phyloP scores from a whole-genome alignment of 2,113 vertebrate species.

The Perca flavescens region DNA sequence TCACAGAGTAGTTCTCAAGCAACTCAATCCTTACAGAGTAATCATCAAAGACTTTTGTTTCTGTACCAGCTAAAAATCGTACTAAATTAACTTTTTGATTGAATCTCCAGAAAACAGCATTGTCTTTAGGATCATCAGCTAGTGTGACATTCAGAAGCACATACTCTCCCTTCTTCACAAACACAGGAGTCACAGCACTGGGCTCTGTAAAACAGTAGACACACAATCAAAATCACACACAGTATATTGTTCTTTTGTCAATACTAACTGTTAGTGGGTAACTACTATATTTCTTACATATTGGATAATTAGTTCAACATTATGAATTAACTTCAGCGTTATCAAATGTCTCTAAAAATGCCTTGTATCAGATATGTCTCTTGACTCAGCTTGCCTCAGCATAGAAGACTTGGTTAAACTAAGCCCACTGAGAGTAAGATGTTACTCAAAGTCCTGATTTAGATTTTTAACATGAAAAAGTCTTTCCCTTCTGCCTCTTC shows the following conservation, averaged over 20 bases:
- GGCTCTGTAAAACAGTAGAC: neutral
- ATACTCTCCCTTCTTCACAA: constrained; percentile 1
- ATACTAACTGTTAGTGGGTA: neutral
- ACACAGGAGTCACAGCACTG: neutral
- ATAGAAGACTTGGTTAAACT: neutral
- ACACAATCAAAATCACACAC: neutral
- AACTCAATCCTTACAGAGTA: too few relatives aligned
- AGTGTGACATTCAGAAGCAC: neutral
- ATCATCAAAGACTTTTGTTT: too few relatives aligned
- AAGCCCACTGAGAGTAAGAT: too few relatives aligned
- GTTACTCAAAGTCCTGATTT: too few relatives aligned
- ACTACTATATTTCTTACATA: neutral
- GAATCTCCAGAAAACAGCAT: rapidly evolving
- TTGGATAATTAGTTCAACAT: neutral
- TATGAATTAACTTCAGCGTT: too few relatives aligned
- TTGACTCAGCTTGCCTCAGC: neutral
- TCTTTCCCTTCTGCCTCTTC: too few relatives aligned
- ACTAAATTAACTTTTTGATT: neutral
- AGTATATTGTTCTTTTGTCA: neutral
- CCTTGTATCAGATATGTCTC: too few relatives aligned
- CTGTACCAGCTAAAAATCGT: too few relatives aligned
- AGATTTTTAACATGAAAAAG: too few relatives aligned
- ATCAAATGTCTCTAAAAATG: too few relatives aligned
- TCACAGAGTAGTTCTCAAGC: too few relatives aligned
- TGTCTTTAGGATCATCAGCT: neutral